A percentile compares a stretch with the other conserved stretches of the same genome.
Evolutionary conservation across 2,888 invertebrate species (phyloP).

Genomic region (Drosophila testacea): DNA sequence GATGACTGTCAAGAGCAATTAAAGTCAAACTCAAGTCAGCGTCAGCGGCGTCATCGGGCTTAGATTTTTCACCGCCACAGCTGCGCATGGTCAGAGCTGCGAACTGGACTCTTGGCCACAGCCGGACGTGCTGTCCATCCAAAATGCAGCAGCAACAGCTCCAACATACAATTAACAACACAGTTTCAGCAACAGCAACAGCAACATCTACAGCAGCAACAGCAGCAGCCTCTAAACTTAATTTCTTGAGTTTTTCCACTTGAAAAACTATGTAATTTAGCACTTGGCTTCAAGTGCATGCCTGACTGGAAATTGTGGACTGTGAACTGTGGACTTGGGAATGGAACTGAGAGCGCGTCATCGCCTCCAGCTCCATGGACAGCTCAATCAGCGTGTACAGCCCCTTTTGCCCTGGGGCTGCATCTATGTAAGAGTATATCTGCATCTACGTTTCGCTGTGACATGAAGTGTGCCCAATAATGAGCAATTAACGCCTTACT

Average conservation of each 20-base stretch:
- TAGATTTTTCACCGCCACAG: slow-evolving; percentile 79
- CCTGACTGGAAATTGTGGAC: slow-evolving; percentile 35
- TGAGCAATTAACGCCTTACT: slow-evolving; percentile 83
- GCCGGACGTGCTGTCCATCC: slow-evolving; percentile 75
- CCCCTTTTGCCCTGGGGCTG: slow-evolving; percentile 6
- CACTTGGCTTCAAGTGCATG: slow-evolving; percentile 72
- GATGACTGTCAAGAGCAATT: slow-evolving; percentile 84
- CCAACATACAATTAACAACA: slow-evolving; percentile 75
- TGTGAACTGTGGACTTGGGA: slow-evolving; percentile 12
- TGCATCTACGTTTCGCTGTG: slow-evolving; percentile 66
- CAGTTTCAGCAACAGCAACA: slow-evolving; percentile 36
- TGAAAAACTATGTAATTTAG: slow-evolving; percentile 81
- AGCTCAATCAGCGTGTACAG: slow-evolving; percentile 66
- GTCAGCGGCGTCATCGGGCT: slow-evolving; percentile 56
- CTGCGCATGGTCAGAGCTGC: slow-evolving; percentile 65
- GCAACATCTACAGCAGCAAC: slow-evolving; percentile 55
- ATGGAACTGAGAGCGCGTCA: slow-evolving; percentile 51
- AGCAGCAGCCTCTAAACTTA: slow-evolving; percentile 74
- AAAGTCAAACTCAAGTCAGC: slow-evolving; percentile 82
- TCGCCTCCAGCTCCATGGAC: slow-evolving; percentile 61
- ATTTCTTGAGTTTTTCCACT: slow-evolving; percentile 80
- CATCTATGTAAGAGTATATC: slow-evolving; percentile 25
- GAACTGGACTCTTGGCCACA: slow-evolving; percentile 25
- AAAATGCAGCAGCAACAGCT: slow-evolving; percentile 62
- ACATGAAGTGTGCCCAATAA: slow-evolving; percentile 84